Conservation (phyloP, 2,888 invertebrate genomes). For the Calameuta idolon region DNA sequence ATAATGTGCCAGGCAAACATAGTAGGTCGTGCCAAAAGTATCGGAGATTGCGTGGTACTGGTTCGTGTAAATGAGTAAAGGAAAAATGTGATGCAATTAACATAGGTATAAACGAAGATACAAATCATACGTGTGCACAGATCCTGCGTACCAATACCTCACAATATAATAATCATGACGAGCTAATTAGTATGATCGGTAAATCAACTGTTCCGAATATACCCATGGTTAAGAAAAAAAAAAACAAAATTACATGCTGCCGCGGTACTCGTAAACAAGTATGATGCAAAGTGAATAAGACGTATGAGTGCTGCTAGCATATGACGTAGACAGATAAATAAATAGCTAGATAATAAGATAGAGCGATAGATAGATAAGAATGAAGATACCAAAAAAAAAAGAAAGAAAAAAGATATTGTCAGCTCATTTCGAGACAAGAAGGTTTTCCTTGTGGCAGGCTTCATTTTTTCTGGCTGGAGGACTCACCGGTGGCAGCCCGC, state of each 20-base stretch:
- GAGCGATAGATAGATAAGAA: background rate
- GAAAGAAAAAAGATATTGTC: constrained; percentile 22
- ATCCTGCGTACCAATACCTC: background rate
- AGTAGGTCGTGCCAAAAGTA: background rate
- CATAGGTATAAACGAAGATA: background rate
- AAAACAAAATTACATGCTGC: background rate
- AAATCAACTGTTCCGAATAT: background rate
- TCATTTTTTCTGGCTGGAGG: constrained; percentile 25
- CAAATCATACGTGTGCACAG: background rate
- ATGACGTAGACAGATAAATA: background rate
- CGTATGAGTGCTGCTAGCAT: constrained; percentile 1
- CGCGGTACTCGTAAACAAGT: background rate
- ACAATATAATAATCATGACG: background rate
- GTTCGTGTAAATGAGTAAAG: background rate
- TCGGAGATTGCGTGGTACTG: background rate
- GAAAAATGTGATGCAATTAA: background rate
- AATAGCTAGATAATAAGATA: background rate
- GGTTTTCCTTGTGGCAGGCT: constrained; percentile 29
- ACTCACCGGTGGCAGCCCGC: constrained; percentile 65
- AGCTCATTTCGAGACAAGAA: constrained; percentile 29
- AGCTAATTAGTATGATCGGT: background rate
- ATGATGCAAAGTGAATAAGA: background rate
- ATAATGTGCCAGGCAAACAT: constrained; percentile 6
- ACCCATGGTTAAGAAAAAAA: background rate
- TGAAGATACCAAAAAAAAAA: background rate